Conservation (phyloP, 2,888 invertebrate genomes). For the Synanthedon tipuliformis region DNA sequence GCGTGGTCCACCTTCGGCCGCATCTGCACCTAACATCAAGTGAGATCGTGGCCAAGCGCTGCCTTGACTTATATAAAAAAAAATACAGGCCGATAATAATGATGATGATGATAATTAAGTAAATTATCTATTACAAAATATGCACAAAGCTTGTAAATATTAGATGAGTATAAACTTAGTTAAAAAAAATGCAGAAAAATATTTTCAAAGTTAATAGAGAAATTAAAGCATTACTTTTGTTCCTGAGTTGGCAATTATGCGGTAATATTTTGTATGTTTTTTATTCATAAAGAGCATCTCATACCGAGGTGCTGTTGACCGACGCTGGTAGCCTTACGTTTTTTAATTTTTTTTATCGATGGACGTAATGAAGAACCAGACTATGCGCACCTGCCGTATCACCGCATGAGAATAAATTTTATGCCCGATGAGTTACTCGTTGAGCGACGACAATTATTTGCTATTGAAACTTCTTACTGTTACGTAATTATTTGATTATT, state of each 20-base stretch:
- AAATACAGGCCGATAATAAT: too few species aligned
- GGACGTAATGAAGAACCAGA: slow-evolving; percentile 22
- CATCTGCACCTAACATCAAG: too few species aligned
- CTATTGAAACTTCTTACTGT: slow-evolving; percentile 19
- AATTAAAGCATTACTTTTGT: neutral
- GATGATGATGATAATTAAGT: too few species aligned
- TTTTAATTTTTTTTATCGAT: slow-evolving; percentile 25
- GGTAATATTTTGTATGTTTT: neutral
- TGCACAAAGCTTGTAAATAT: too few species aligned
- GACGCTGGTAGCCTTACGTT: slow-evolving; percentile 18
- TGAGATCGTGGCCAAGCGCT: too few species aligned
- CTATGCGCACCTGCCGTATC: slow-evolving; percentile 34
- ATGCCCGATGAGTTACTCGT: slow-evolving; percentile 29
- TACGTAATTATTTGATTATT: neutral
- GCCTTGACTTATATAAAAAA: too few species aligned
- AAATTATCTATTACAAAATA: too few species aligned
- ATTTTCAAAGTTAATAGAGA: too few species aligned
- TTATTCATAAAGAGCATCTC: neutral
- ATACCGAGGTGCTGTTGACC: slow-evolving; percentile 14
- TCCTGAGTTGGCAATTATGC: neutral
- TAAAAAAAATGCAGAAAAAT: too few species aligned
- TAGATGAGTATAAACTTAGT: too few species aligned
- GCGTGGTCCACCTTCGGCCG: too few species aligned
- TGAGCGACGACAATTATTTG: slow-evolving; percentile 25
- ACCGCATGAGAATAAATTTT: slow-evolving; percentile 33